Conservation (phyloP, 2,113 vertebrate genomes). For the Oryzias celebensis region DNA sequence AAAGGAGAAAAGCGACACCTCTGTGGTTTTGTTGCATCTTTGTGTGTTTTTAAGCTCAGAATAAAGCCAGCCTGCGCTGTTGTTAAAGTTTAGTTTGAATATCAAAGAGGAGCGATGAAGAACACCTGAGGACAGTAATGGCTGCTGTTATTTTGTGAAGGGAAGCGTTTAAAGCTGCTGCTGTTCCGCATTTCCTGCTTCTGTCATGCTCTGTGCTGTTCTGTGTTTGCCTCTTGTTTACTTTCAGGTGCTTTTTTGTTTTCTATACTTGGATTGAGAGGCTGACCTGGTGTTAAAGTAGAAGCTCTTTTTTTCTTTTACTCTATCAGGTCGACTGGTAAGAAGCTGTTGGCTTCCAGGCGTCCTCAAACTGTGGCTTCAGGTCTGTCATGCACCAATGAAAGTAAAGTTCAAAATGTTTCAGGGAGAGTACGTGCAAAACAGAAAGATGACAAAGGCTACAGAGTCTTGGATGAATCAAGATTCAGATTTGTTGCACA, state of each 20-base stretch:
- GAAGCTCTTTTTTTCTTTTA: too few relatives aligned
- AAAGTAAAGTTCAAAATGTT: too few relatives aligned
- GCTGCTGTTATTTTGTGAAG: conserved; percentile 11
- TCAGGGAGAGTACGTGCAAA: too few relatives aligned
- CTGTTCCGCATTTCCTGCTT: conserved; percentile 15
- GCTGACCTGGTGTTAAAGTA: neutral
- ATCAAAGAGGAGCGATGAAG: conserved; percentile 52
- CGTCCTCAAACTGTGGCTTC: too few relatives aligned
- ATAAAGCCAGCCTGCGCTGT: conserved; percentile 42
- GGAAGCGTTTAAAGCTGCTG: conserved; percentile 31
- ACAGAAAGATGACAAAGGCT: too few relatives aligned
- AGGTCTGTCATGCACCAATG: too few relatives aligned
- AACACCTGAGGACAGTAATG: conserved; percentile 61
- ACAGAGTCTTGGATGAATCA: too few relatives aligned
- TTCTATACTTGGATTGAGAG: neutral
- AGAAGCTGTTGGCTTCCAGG: too few relatives aligned
- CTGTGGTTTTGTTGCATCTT: conserved; percentile 21
- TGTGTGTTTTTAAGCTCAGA: conserved; percentile 28
- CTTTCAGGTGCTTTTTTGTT: neutral
- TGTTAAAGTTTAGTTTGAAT: conserved; percentile 63
- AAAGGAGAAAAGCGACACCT: conserved; percentile 1
- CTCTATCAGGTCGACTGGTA: too few relatives aligned
- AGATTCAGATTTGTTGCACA: too few relatives aligned
- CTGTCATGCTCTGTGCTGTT: conserved; percentile 14
- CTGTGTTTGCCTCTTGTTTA: conserved; percentile 4